Evolutionary conservation across 2,797 vertebrate species (phyloP).

Genomic region (Liasis olivaceus): DNA sequence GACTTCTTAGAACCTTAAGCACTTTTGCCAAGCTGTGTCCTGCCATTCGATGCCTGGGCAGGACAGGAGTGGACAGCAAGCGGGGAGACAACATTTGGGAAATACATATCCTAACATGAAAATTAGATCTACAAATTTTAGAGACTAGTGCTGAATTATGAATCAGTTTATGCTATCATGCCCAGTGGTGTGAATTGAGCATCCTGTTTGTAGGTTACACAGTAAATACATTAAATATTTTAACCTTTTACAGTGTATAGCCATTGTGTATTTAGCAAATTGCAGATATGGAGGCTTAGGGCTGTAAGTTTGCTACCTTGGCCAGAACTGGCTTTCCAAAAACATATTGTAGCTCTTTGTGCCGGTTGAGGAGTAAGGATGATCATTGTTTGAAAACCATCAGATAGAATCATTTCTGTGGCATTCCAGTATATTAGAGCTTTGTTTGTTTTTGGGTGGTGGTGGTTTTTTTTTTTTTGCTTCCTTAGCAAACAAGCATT

Average conservation of each 20-base stretch:
- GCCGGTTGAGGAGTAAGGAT: constrained; percentile 48
- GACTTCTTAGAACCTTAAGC: not conserved
- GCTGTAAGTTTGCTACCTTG: constrained; percentile 37
- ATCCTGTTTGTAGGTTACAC: constrained; percentile 21
- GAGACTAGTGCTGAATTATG: constrained; percentile 31
- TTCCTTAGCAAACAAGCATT: constrained; percentile 55
- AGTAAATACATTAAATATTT: constrained; percentile 26
- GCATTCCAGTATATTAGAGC: constrained; percentile 48
- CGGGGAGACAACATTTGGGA: not conserved
- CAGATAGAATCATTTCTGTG: constrained; percentile 40
- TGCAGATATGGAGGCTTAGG: constrained; percentile 18
- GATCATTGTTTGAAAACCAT: constrained; percentile 46
- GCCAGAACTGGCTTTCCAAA: constrained; percentile 44
- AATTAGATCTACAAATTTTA: not conserved
- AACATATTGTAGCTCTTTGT: constrained; percentile 30
- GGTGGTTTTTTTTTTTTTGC: constrained; percentile 52
- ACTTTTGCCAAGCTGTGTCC: not conserved
- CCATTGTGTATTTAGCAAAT: constrained; percentile 28
- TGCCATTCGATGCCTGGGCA: not conserved
- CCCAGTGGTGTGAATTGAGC: constrained; percentile 35
- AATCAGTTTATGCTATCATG: not conserved
- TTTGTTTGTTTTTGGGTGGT: constrained; percentile 59
- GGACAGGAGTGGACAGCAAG: not conserved
- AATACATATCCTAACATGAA: not conserved
- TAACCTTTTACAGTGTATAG: constrained; percentile 33